Evolutionary conservation across 2,888 invertebrate species (phyloP), one percentile per base, ranked within the genome.

Genomic region (Sinopyrophorus schimmeli): DNA sequence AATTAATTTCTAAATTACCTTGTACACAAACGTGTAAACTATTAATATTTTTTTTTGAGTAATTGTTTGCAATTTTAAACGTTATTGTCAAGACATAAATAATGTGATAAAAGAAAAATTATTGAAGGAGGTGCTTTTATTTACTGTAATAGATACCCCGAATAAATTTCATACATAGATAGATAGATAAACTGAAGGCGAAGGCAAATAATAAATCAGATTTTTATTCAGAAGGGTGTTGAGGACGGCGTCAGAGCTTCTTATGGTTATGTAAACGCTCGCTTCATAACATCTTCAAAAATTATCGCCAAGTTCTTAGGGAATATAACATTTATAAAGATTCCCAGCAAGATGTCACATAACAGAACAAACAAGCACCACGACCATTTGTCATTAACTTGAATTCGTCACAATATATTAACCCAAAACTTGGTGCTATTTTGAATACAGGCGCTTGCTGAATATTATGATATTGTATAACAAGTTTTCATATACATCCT

Each of bases 221-320:
- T 28, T 47, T 47, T 54, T 48, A 54, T 52, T 47, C 54, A 41
- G 30, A 44, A 42, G 21, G 42, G 47, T 26, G 38, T 40, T 40
- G 43, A 30, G 52, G 43, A 47, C 48, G 56, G 51, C 55, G 47
- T 53, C 46, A 26, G 18, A 30, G 34, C 40, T 48, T 31, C 44
- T 53, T 37, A 48, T n/a, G n/a, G n/a, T n/a, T n/a, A n/a, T 46
- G 53, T 38, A 50, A 49, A 52, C 24, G 43, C 47, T 48, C 40
- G 39, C 32, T 53, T 41, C 53, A 47, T 53, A 49, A 49, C 55
- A 53, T 53, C 54, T 57, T 51, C 53, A 57, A 57, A 54, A 57
- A 59, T 55, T 54, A 54, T 53, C 47, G 41, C 48, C 34, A 34
- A 41, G 42, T 35, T 54, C 53, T 54, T 48, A 51, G 37, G 38